Percentiles rank a stretch among this genome's conserved stretches.
Evolutionary conservation across 1,140 invertebrate species (phyloP).

Genomic region (Venturia canescens): DNA sequence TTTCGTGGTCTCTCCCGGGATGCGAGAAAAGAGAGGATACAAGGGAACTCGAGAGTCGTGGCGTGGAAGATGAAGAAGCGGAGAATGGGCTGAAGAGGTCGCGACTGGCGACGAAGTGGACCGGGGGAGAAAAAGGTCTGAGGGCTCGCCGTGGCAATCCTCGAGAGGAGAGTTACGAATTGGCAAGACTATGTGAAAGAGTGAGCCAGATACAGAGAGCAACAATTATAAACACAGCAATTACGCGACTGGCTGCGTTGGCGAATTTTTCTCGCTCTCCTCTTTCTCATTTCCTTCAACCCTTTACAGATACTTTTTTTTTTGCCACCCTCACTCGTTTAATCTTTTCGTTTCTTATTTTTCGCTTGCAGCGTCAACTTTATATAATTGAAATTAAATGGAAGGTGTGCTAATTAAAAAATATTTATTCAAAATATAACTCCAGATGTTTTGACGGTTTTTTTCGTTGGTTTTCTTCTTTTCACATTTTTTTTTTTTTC

Average conservation of each 20-base stretch:
- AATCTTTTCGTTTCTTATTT: background rate
- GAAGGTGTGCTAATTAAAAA: too few species aligned
- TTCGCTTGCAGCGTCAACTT: background rate
- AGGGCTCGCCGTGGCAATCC: constrained; percentile 23
- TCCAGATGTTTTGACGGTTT: too few species aligned
- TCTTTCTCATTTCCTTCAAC: constrained; percentile 24
- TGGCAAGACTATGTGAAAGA: background rate
- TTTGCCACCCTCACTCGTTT: background rate
- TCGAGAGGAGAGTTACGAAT: constrained; percentile 16
- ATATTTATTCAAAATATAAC: too few species aligned
- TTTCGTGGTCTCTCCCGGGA: constrained; percentile 29
- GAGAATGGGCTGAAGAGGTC: constrained; percentile 37
- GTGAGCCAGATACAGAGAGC: constrained; percentile 9
- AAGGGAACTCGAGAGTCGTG: background rate
- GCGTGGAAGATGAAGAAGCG: background rate
- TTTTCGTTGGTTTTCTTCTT: too few species aligned
- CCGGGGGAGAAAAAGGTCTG: background rate
- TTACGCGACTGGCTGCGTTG: constrained; percentile 42
- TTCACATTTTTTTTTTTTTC: too few species aligned
- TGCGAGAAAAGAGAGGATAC: constrained; percentile 36
- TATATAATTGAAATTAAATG: too few species aligned
- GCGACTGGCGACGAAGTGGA: constrained; percentile 36
- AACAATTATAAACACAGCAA: constrained; percentile 52
- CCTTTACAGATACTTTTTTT: background rate
- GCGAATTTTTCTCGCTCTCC: constrained; percentile 28